A percentile compares a stretch with the other conserved stretches of the same genome.
phyloP scores from a whole-genome alignment of 2,888 invertebrate genomes.

The Amblyjoppa proteus region DNA sequence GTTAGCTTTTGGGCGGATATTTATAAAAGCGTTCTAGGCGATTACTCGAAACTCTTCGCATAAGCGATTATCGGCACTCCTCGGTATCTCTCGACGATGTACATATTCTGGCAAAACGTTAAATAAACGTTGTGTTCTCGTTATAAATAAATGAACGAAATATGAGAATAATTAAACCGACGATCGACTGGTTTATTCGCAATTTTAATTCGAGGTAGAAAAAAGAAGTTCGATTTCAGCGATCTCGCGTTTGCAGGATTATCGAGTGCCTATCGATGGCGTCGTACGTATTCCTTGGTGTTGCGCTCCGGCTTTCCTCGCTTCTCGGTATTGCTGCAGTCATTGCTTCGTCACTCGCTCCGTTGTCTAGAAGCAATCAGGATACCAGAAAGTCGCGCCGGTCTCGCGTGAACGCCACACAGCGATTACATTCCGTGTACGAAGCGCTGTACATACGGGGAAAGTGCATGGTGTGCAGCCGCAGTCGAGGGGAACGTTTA shows the following conservation, averaged over 20 bases:
- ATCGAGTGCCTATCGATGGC: not conserved
- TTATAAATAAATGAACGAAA: not conserved
- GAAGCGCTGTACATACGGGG: constrained; percentile 38
- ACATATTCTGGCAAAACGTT: constrained; percentile 4
- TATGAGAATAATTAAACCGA: not conserved
- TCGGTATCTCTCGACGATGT: not conserved
- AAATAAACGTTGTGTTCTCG: not conserved
- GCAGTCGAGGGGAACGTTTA: constrained; percentile 2
- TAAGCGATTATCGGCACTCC: constrained; percentile 46
- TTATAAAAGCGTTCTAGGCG: constrained; percentile 79
- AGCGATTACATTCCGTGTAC: constrained; percentile 54
- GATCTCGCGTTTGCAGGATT: not conserved
- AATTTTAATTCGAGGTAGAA: not conserved
- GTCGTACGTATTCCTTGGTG: constrained; percentile 14
- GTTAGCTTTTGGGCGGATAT: constrained; percentile 85
- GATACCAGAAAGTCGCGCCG: constrained; percentile 69
- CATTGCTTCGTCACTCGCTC: constrained; percentile 81
- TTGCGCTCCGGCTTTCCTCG: constrained; percentile 48
- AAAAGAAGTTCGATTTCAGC: not conserved
- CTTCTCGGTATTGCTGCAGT: constrained; percentile 71
- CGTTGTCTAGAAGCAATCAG: constrained; percentile 76
- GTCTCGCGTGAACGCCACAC: constrained; percentile 43
- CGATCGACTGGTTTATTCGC: not conserved
- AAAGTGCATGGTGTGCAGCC: constrained; percentile 42
- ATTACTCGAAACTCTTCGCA: constrained; percentile 72